Percentiles rank a stretch among this genome's conserved stretches.
These are phyloP conservation scores for Catocala fraxini DNA, from an alignment of 2,888 invertebrate species.

Conservation along the genomic window DNA sequence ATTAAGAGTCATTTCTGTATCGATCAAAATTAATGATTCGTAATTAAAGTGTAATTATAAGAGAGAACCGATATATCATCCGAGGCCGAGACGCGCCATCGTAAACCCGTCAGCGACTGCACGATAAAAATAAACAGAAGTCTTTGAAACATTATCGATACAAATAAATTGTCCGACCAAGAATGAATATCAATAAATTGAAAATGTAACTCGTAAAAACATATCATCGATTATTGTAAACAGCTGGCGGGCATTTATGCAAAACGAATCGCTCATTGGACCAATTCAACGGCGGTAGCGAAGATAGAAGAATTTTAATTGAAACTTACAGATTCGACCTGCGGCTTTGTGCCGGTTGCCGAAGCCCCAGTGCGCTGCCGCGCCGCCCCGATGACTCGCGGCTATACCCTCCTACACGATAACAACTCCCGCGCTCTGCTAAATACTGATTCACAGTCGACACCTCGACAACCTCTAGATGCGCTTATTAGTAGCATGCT, in stretches of 20 bases:
- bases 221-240: slow-evolving; percentile 86
- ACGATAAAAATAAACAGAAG: slow-evolving; percentile 80
- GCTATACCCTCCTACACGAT: slow-evolving; percentile 24
- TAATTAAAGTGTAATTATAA: slow-evolving; percentile 67
- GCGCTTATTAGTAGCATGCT: slow-evolving; percentile 5
- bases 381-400: slow-evolving; percentile 26
- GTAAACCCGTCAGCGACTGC: slow-evolving; percentile 69
- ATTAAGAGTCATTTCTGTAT: slow-evolving; percentile 42
- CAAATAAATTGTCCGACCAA: slow-evolving; percentile 82
- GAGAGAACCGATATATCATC: slow-evolving; percentile 60
- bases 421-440: slow-evolving; percentile 12
- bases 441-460: slow-evolving; percentile 9
- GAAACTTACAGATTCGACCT: slow-evolving; percentile 63
- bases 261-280: slow-evolving; percentile 78
- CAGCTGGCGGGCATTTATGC: slow-evolving; percentile 86
- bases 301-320: slow-evolving; percentile 71
- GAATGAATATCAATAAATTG: slow-evolving; percentile 85
- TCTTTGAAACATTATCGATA: slow-evolving; percentile 80
- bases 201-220: slow-evolving; percentile 84
- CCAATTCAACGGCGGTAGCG: slow-evolving; percentile 83
- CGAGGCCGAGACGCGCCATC: slow-evolving; percentile 56
- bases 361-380: slow-evolving; percentile 21
- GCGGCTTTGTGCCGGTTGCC: slow-evolving; percentile 33
- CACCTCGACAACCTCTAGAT: background rate
- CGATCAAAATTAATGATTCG: slow-evolving; percentile 52